Conservation (phyloP, 2,888 invertebrate genomes). For the Hydraecia micacea region DNA sequence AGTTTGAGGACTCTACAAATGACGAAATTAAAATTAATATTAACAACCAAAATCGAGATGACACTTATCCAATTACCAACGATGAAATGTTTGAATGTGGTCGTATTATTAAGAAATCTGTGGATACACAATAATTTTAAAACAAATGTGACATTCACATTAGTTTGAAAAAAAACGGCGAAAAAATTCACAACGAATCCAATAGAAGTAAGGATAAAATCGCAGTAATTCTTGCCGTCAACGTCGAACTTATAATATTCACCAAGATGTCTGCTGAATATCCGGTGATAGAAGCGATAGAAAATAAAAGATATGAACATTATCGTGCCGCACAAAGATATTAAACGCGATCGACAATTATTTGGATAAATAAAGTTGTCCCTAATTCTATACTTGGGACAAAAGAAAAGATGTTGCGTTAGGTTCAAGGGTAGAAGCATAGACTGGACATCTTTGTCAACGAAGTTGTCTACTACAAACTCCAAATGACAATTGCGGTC, state of each 20-base stretch:
- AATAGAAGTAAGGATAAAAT: neutral
- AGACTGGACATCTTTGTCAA: slow-evolving; percentile 29
- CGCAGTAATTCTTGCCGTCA: neutral
- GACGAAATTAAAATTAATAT: too few relatives aligned
- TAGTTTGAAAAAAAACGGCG: neutral
- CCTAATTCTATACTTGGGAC: slow-evolving; percentile 19
- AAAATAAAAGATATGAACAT: slow-evolving; percentile 1
- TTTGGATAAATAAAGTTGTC: slow-evolving; percentile 13
- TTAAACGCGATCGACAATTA: neutral
- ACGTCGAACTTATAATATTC: neutral
- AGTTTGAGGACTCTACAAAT: neutral
- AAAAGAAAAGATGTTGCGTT: slow-evolving; percentile 1
- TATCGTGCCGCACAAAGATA: slow-evolving; percentile 7
- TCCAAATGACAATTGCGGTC: too few relatives aligned
- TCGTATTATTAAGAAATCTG: slow-evolving; percentile 20
- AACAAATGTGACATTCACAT: slow-evolving; percentile 16
- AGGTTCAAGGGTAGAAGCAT: slow-evolving; percentile 28
- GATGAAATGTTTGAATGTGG: neutral
- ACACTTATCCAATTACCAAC: slow-evolving; percentile 31
- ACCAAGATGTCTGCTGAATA: neutral
- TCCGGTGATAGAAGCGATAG: neutral
- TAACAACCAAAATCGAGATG: neutral
- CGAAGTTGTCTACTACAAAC: neutral
- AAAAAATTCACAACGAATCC: neutral
- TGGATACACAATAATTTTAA: slow-evolving; percentile 10